These are phyloP conservation scores for Brachirus orientalis DNA, from an alignment of 2,113 vertebrate genomes.

Conservation along the genomic window DNA sequence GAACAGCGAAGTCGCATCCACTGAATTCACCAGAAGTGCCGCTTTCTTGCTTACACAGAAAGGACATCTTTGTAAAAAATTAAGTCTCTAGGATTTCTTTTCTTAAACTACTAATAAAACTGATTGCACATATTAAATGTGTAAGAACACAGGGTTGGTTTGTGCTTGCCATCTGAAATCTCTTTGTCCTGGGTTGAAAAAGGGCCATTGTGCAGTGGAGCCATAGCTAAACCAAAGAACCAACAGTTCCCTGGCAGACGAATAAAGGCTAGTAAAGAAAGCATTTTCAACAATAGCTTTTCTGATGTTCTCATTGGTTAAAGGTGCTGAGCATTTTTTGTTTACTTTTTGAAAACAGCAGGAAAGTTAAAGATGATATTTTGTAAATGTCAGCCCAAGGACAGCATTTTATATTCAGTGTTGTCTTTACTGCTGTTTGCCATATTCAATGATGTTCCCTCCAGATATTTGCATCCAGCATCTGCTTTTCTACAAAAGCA, in stretches of 20 bases:
- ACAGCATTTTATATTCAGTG: slow-evolving; percentile 6
- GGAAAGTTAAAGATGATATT: slow-evolving; percentile 59
- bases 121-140: slow-evolving; percentile 10
- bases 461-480: slow-evolving; percentile 40
- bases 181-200: slow-evolving; percentile 52
- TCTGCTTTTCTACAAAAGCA: slow-evolving; percentile 6
- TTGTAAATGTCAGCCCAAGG: slow-evolving; percentile 48
- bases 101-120: slow-evolving; percentile 19
- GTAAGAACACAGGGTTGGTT: slow-evolving; percentile 32
- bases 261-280: slow-evolving; percentile 49
- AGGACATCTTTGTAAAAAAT: background rate
- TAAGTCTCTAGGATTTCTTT: background rate
- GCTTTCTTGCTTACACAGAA: slow-evolving; percentile 1
- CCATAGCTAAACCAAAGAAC: slow-evolving; percentile 56
- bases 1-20: no score
- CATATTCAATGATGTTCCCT: slow-evolving; percentile 17
- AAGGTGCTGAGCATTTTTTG: no score
- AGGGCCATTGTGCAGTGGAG: slow-evolving; percentile 52
- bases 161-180: slow-evolving; percentile 32
- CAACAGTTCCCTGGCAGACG: slow-evolving; percentile 53
- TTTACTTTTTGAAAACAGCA: slow-evolving; percentile 35
- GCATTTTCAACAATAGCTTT: slow-evolving; percentile 56
- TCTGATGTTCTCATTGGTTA: slow-evolving; percentile 53
- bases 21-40: background rate
- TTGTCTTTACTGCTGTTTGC: slow-evolving; percentile 6